Conservation (phyloP, 2,888 invertebrate species). For the Sarcophaga carnaria region DNA sequence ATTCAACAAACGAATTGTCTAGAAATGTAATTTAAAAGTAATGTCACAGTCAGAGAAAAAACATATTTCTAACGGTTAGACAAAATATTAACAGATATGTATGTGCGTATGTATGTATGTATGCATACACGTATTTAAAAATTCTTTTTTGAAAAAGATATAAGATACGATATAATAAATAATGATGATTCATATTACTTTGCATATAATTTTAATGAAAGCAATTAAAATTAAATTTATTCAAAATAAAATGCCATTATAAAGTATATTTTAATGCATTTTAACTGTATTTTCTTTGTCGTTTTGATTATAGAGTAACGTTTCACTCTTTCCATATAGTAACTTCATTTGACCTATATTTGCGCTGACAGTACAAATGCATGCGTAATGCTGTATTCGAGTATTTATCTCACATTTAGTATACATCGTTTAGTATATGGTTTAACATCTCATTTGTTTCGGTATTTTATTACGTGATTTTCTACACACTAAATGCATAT, state of each 20-base stretch:
- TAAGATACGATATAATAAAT: background rate
- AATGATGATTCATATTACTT: background rate
- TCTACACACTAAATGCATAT: too few species aligned
- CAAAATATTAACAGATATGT: background rate
- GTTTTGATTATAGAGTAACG: background rate
- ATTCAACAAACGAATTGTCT: conserved; percentile 19
- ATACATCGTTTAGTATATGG: background rate
- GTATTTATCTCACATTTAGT: background rate
- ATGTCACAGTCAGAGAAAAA: conserved; percentile 6
- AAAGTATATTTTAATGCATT: background rate
- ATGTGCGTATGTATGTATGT: background rate
- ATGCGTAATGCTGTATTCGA: background rate
- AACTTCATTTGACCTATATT: background rate
- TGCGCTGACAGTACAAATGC: background rate
- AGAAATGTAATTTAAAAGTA: conserved; percentile 19
- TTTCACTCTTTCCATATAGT: background rate
- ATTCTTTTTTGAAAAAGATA: background rate
- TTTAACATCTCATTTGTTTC: background rate
- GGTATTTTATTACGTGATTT: too few species aligned
- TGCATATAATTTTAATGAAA: background rate
- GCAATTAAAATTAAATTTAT: background rate
- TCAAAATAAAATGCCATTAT: background rate
- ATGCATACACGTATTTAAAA: background rate
- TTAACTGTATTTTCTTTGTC: background rate
- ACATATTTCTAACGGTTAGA: background rate